Evolutionary conservation across 2,113 vertebrate species (phyloP).

Genomic region (Anarhynchus alexandrinus): DNA sequence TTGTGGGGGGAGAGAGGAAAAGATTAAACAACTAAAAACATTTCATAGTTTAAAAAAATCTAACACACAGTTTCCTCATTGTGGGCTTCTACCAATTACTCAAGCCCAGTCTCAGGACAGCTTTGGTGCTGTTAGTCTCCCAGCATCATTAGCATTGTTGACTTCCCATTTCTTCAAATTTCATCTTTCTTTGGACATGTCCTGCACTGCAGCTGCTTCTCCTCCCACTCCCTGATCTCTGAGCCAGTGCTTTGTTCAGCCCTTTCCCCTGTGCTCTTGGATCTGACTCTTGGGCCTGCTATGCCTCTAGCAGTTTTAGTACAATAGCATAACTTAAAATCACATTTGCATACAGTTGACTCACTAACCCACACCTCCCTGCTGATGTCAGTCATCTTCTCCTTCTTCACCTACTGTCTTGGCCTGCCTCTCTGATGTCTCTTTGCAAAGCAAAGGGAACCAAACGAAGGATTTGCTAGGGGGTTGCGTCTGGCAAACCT

Average conservation of each 20-base stretch:
- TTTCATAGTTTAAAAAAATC: neutral
- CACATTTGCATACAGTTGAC: neutral
- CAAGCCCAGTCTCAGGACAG: neutral
- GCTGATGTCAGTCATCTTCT: neutral
- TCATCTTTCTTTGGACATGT: neutral
- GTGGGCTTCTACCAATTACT: neutral
- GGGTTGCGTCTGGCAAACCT: neutral
- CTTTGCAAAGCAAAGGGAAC: neutral
- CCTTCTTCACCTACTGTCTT: neutral
- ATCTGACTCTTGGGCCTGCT: neutral
- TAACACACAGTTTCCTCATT: neutral
- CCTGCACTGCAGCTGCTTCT: neutral
- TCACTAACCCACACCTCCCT: neutral
- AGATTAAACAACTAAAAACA: neutral
- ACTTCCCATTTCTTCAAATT: neutral
- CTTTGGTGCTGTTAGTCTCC: neutral
- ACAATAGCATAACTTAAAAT: neutral
- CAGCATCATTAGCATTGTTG: accelerated
- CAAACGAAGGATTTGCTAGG: neutral
- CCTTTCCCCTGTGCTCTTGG: neutral
- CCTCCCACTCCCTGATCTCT: neutral
- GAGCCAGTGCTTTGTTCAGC: neutral
- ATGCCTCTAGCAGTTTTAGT: neutral
- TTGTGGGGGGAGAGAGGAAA: neutral
- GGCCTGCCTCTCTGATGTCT: neutral